Evolutionary conservation across 2,888 invertebrate genomes (phyloP), one percentile per base, ranked within the genome.

Genomic region (Pyrrhosoma nymphula): DNA sequence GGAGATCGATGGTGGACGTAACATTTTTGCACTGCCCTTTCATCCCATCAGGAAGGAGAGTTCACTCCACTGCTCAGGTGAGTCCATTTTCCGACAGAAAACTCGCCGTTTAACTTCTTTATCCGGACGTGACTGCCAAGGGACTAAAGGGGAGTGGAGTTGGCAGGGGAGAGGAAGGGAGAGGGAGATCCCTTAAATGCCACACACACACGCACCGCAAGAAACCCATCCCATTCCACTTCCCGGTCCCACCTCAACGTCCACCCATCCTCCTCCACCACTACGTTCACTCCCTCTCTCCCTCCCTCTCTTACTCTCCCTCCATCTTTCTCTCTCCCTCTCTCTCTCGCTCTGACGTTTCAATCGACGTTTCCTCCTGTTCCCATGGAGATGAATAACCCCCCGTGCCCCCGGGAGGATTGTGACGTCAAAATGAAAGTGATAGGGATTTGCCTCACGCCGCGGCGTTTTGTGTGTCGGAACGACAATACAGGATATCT

Each of bases 1-100:
- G 47, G 93, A 93, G 93, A 93, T 93, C 69, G 93, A 93, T 93
- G 93, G 93, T 93, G 93, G 93, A 93, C 93, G 93, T 93, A 93
- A 93, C 93, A 93, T 93, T 93, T 93, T 93, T 93, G 93, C 93
- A 69, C 55, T 63, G 69, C 93, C 93, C 89, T 93, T 93, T 93
- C 93, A 93, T 93, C 69, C 93, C 93, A 93, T 93, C 93, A 93
- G 93, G 93, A 93, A 93, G 82, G 47, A 93, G 93, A 93, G 69
- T 93, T 93, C 75, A 93, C 93, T 93, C 93, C 93, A 47, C 69
- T 93, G 93, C 93, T 93, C 93, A 93, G 93, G 93, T 93, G 93
- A 93, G 93, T 93, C 93, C 93, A 93, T 93, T 93, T 93, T 93
- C 93, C 47, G 75, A 93, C 93, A 93, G 69, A 93, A 93, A 93